Evolutionary conservation across 1,140 invertebrate species (phyloP), one percentile per base, ranked within the genome.

Genomic region (Neotoxoptera formosana): DNA sequence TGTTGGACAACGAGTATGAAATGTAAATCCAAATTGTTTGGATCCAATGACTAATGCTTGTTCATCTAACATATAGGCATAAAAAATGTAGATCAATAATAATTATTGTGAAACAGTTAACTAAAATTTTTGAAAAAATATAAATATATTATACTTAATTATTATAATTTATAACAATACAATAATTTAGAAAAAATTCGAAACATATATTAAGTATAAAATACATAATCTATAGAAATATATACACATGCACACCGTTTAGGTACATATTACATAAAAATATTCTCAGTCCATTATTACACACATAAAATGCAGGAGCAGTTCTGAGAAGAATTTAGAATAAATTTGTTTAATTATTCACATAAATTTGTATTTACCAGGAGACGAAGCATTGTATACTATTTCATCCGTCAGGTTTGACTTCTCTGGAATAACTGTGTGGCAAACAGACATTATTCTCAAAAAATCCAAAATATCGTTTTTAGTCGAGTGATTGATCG

Each of bases 371-470:
- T 93, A 51, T 53, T 94, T 96, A 97, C 98, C 98, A 88, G 99
- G 99, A 93, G 99, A 99, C 36, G 99, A 99, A 7, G 99, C 99
- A 95, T 99, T 98, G 96, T 99, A 99, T 94, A 97, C 96, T 92
- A 99, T 96, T 41, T 95, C 95, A 87, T 96, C 96, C 91, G 96
- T 95, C 14, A 95, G 95, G 25, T 96, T 95, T 76, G 96, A 95
- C 94, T 96, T 96, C 95, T 99, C 99, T 1, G 99, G 99, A 93
- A 99, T 99, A 48, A 99, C 99, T 14, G 99, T 99, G 95, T 99
- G 99, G 96, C 99, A 99, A 47, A 99, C 97, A 9, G 99, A 97
- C 94, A 99, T 95, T 95, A 99, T 96, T 7, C 97, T 97, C 94
- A 99, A 96, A 95, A 99, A 98, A 95, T 94, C 88, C n/a, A 41